These are phyloP conservation scores for Nyctibius grandis DNA, from an alignment of 2,797 vertebrate species.

Conservation along the genomic window DNA sequence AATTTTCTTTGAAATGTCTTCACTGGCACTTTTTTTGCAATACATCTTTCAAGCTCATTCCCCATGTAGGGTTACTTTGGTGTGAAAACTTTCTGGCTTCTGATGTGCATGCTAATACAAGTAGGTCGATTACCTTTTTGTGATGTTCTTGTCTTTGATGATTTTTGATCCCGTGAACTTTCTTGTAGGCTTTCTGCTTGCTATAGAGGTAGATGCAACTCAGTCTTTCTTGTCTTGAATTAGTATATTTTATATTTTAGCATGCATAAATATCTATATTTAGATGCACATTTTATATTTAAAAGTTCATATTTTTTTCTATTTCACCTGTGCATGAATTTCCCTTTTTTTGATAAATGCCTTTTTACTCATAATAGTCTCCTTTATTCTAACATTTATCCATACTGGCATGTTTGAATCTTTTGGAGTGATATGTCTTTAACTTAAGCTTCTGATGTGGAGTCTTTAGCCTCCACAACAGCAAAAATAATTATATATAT, in stretches of 20 bases:
- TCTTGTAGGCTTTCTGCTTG: neutral
- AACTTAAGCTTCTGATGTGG: neutral
- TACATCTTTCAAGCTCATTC: neutral
- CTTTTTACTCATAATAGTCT: neutral
- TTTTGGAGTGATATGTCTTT: neutral
- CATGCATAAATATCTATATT: neutral
- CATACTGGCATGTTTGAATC: neutral
- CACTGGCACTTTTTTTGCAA: neutral
- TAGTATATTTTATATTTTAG: neutral
- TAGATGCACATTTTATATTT: neutral
- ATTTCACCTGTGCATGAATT: neutral
- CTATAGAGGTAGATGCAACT: neutral
- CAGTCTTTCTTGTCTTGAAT: neutral
- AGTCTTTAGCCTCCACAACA: neutral
- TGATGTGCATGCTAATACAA: neutral
- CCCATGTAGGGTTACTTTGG: neutral
- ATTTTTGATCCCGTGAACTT: neutral
- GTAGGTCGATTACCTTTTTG: neutral
- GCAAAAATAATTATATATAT: neutral
- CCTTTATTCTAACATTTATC: neutral
- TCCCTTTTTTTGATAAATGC: accelerated
- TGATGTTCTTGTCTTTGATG: neutral
- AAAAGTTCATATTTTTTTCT: neutral
- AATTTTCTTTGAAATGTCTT: neutral
- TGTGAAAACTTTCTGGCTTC: neutral